Base-by-base conservation (phyloP, 2,888 invertebrate species). In the Pristionchus fissidentatus region DNA sequence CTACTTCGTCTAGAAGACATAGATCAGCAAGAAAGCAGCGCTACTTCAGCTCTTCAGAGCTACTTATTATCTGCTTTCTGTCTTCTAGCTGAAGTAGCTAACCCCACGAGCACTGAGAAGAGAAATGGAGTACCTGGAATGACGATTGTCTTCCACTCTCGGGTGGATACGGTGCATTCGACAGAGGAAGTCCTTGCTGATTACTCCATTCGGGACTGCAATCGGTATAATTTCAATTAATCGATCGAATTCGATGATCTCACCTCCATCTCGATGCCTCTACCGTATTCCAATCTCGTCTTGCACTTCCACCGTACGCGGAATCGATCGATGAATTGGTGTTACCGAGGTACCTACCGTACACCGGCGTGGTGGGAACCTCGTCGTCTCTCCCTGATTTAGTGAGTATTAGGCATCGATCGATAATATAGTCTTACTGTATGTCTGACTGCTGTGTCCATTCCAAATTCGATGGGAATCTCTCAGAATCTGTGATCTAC, bases 231-330 rank as follows among this genome's bases (percentile, higher is more conserved):
- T 60, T n/a, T 29, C 62, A 26, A 46, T 32, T 22, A 22, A 60
- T 81, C 57, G 62, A 81, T 81, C n/a, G n/a, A 70, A 38, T 66
- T 13, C 7, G 1, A 19, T 19, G 22, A n/a, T 29, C 38, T 62
- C 29, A 60, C 62, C 62, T 60, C 10, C 35, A 55, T 79, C 38
- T n/a, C 41, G 57, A 8, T 57, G 5, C 57, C 19, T 79, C 41
- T 79, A 38, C 43, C n/a, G 41, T 79, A 62, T 46, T 79, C 79
- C 79, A 57, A 13, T 57, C 57, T 38, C 38, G 7, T 79, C 62
- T 46, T 8, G 80, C 52, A 52, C 62, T 62, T 81, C 80, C 80
- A 62, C 62, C 60, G 10, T 81, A 79, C 38, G 79, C 79, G n/a
- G 79, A 79, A 57, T 79, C 79, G 35, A 79, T 57, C 0, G 79